Evolutionary conservation across 2,797 vertebrate genomes (phyloP).

Genomic region (Neomorphus geoffroyi): DNA sequence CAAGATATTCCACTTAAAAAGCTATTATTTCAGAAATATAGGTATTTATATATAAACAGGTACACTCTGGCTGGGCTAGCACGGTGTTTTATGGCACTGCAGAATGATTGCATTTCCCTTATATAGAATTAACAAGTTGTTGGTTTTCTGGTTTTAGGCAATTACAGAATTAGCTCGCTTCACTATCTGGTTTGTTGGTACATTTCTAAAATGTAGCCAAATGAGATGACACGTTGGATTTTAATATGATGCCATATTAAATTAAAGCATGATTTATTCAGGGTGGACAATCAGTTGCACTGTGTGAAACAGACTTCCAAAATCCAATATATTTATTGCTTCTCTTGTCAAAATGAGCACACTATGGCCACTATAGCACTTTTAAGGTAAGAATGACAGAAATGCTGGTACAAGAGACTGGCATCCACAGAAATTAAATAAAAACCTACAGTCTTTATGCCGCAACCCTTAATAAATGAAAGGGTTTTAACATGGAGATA

Average conservation of each 20-base stretch:
- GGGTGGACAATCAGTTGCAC: background rate
- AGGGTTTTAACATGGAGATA: background rate
- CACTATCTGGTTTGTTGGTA: conserved; percentile 32
- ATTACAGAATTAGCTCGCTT: conserved; percentile 58
- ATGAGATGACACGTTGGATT: conserved; percentile 51
- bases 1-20: conserved; percentile 23
- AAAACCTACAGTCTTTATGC: background rate
- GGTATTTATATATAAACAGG: background rate
- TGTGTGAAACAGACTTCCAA: conserved; percentile 29
- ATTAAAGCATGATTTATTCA: conserved; percentile 30
- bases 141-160: conserved; percentile 29
- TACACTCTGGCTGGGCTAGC: background rate
- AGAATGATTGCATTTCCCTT: background rate
- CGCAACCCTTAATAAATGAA: background rate
- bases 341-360: background rate
- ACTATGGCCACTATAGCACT: fast-evolving
- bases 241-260: conserved; percentile 23
- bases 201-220: conserved; percentile 35
- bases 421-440: background rate
- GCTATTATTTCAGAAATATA: background rate
- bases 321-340: conserved; percentile 20
- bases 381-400: background rate
- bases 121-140: background rate
- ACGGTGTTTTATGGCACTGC: background rate
- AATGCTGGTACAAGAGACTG: background rate